Evolutionary conservation across 2,113 vertebrate genomes (phyloP).

Genomic region (Raja brachyura): DNA sequence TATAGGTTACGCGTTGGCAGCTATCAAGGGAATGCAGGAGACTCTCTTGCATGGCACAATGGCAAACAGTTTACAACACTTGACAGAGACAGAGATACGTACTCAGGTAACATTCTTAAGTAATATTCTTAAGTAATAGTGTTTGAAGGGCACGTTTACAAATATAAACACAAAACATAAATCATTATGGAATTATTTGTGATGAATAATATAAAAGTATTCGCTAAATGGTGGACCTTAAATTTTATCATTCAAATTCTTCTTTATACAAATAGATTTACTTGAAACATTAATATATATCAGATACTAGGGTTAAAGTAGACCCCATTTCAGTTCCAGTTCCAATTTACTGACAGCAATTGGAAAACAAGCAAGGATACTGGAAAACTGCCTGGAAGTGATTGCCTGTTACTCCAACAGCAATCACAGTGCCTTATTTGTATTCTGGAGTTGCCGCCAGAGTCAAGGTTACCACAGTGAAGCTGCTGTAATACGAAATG

Average conservation of each 20-base stretch:
- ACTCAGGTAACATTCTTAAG: slow-evolving; percentile 66
- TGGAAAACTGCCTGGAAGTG: not conserved
- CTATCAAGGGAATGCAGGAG: slow-evolving; percentile 92
- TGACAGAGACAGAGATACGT: slow-evolving; percentile 86
- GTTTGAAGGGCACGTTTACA: not conserved
- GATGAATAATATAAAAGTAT: not conserved
- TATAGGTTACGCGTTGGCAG: slow-evolving; percentile 82
- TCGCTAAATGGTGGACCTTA: not conserved
- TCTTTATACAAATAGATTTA: not conserved
- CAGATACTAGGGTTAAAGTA: not conserved
- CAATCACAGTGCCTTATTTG: not conserved
- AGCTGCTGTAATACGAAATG: not conserved
- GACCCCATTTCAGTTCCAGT: not conserved
- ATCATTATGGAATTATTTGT: not conserved
- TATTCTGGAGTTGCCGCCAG: not conserved
- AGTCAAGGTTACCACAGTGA: not conserved
- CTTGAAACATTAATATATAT: not conserved
- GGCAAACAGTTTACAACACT: slow-evolving; percentile 95
- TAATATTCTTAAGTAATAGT: not conserved
- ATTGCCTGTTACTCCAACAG: not conserved
- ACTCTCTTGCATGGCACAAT: slow-evolving; percentile 89
- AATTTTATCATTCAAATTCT: not conserved
- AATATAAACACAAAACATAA: not conserved
- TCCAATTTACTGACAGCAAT: not conserved
- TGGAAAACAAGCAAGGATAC: not conserved